Evolutionary conservation across 1,140 invertebrate genomes (phyloP), one percentile per base, ranked within the genome.

Genomic region (Cepaea nemoralis): DNA sequence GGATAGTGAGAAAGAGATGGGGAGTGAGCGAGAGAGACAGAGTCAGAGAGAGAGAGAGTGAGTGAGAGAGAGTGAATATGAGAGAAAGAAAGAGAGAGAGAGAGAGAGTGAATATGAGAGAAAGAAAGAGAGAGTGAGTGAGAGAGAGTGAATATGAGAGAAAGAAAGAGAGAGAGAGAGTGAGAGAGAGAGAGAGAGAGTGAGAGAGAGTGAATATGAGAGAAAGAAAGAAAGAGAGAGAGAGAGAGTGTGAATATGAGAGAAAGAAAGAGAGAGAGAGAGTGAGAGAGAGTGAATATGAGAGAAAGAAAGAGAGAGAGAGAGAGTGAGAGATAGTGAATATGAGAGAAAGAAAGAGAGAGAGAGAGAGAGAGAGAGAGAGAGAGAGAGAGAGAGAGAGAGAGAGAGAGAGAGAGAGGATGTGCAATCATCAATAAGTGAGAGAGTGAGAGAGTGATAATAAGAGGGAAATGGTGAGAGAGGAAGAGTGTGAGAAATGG

Each of bases 391-490:
- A 71, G 69, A 71, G 39, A 35, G 39, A 71, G 69, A 39, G 39
- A 40, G 35, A 39, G 69, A 71, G 39, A 40, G 39, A 71, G 69
- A 71, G 66, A 80, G 78, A 73, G 31, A 73, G 45, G 50, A 45
- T 39, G 55, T 76, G 67, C 50, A 50, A 76, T 50, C 42, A 16
- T 45, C 42, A 81, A 33, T 40, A 22, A 81, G 80, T 63, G 80
- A 81, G 80, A 76, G 80, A 76, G 71, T n/a, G 5, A 42, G 33
- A 63, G 45, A 24, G 45, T 14, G 10, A 67, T 8, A 35, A 14
- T 12, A n/a, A 48, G 8, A 48, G 45, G 19, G 8, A 48, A 19
- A 48, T 48, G 19, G 45, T 12, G 8, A 48, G 45, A 48, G 8
- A 48, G 45, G 19, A 12, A 48, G 45, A 48, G 8, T 12, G 45